Percentiles rank a stretch among this genome's conserved stretches.
These are phyloP conservation scores for Caenorhabditis sulstoni DNA, from an alignment of 2,888 invertebrate genomes.

Conservation along the genomic window DNA sequence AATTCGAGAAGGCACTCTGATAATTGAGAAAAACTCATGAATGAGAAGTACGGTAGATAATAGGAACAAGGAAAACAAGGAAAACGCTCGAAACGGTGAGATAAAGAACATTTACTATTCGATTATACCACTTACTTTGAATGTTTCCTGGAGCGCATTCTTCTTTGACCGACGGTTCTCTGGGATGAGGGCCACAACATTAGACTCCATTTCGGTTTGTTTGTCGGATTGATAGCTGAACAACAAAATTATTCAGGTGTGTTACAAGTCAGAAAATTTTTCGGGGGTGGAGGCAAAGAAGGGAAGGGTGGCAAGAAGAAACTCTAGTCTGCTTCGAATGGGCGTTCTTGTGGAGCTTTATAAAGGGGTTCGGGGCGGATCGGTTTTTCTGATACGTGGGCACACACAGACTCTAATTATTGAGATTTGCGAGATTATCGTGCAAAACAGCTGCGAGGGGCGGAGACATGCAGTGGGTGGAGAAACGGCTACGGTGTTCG, in stretches of 20 bases:
- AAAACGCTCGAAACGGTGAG: too few species aligned
- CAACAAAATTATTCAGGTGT: neutral
- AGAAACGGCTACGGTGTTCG: constrained; percentile 41
- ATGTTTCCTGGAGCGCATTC: neutral
- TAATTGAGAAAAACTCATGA: too few species aligned
- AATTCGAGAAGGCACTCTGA: neutral
- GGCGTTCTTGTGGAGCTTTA: constrained; percentile 41
- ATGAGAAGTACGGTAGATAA: too few species aligned
- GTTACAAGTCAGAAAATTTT: neutral
- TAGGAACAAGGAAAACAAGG: too few species aligned
- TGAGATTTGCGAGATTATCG: constrained; percentile 30
- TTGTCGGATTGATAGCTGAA: constrained; percentile 22
- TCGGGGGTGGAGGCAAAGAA: neutral
- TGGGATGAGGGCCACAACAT: constrained; percentile 24
- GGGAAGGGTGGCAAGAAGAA: constrained; percentile 1
- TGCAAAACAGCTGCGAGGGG: constrained; percentile 32
- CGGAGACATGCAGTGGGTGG: constrained; percentile 15
- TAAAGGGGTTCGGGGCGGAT: constrained; percentile 52
- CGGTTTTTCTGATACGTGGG: constrained; percentile 46
- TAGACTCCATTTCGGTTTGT: constrained; percentile 29
- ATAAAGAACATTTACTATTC: too few species aligned
- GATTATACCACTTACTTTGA: constrained; percentile 22
- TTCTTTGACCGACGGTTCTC: constrained; percentile 24
- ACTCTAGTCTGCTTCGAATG: constrained; percentile 14
- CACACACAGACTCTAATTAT: constrained; percentile 43